phyloP scores from a whole-genome alignment of 2,797 vertebrate genomes.

The Sebastes iracundus region DNA sequence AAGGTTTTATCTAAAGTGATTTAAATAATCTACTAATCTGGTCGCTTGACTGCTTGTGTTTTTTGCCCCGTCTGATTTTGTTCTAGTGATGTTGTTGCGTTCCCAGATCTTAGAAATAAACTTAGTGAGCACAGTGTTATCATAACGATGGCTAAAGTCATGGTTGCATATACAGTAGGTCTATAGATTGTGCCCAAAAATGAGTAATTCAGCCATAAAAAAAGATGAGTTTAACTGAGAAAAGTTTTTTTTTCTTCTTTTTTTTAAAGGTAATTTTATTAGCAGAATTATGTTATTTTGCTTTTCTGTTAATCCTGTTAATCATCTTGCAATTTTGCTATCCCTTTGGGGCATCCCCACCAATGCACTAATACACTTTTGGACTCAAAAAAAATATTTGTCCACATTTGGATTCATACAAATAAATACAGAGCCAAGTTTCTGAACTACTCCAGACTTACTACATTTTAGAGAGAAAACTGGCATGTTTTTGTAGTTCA shows the following conservation, averaged over 20 bases:
- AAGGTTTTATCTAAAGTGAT: too few relatives aligned
- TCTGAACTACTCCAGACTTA: neutral
- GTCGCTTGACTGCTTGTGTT: neutral
- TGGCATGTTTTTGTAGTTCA: neutral
- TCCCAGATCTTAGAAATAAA: neutral
- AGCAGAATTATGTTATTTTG: neutral
- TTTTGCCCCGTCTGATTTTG: neutral
- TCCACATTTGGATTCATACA: too few relatives aligned
- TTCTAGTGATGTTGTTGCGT: neutral
- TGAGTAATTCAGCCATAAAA: neutral
- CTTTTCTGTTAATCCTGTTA: neutral
- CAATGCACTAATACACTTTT: neutral
- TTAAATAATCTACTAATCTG: neutral
- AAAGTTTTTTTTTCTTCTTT: rapidly evolving
- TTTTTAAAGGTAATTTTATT: neutral
- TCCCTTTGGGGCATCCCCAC: neutral
- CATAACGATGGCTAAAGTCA: too few relatives aligned
- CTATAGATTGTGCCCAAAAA: neutral
- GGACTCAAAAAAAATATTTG: neutral
- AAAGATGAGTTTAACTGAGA: neutral
- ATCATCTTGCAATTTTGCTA: neutral
- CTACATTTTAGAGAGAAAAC: neutral
- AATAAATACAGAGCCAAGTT: neutral
- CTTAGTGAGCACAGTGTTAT: neutral
- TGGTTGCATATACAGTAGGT: neutral